These are phyloP conservation scores for Crocuta crocuta DNA, from an alignment of 2,113 vertebrate species.

Conservation along the genomic window DNA sequence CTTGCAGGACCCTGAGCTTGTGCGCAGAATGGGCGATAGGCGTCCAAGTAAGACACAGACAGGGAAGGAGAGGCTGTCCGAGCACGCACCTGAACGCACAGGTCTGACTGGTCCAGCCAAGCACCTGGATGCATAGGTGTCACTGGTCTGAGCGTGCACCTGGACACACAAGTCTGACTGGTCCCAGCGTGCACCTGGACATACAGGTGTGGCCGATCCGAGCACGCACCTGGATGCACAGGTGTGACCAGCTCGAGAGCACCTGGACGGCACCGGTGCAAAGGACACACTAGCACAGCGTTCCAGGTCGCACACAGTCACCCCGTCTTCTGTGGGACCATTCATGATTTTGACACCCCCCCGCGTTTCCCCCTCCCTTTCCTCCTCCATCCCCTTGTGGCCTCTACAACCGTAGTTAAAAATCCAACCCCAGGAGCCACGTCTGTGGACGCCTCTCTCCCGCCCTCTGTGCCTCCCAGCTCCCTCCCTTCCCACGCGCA, in stretches of 20 bases:
- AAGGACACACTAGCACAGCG: neutral
- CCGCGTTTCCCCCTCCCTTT: neutral
- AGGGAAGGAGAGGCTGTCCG: neutral
- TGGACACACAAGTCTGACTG: neutral
- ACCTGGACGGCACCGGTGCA: no score
- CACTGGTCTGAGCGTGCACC: neutral
- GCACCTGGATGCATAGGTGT: no score
- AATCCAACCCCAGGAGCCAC: neutral
- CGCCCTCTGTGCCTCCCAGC: neutral
- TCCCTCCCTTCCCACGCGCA: neutral
- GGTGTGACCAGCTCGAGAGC: no score
- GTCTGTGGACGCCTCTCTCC: accelerated
- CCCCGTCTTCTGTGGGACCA: accelerated
- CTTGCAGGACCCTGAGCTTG: neutral
- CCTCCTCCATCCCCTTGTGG: neutral
- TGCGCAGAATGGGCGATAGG: neutral
- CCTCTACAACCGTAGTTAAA: neutral
- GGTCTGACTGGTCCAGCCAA: no score
- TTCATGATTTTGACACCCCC: neutral
- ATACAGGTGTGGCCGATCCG: no score
- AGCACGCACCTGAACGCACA: no score
- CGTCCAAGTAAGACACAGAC: neutral
- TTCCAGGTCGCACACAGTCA: no score
- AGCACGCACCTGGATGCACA: no score
- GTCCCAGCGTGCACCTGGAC: no score